phyloP scores from a whole-genome alignment of 1,140 invertebrate genomes.

The Scaptomyza montana region DNA sequence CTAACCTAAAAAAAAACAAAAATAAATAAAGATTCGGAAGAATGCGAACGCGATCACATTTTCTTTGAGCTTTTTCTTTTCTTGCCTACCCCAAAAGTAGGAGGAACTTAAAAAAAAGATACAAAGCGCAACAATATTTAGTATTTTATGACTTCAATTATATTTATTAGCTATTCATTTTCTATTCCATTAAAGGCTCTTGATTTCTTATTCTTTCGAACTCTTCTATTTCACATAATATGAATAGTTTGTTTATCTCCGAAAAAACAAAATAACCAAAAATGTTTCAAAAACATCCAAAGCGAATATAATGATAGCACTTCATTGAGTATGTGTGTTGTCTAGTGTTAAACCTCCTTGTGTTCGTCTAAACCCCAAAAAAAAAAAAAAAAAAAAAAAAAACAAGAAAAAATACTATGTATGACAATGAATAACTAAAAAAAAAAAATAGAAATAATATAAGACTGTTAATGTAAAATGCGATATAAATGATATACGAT shows the following conservation, averaged over 20 bases:
- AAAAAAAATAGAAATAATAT: conserved; percentile 22
- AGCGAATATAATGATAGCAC: conserved; percentile 83
- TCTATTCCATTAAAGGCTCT: conserved; percentile 39
- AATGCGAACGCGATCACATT: conserved; percentile 47
- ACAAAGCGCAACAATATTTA: conserved; percentile 47
- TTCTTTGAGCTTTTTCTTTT: conserved; percentile 84
- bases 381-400: conserved; percentile 51
- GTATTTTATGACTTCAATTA: conserved; percentile 36
- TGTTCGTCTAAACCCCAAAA: conserved; percentile 88
- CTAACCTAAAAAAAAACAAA: conserved; percentile 30
- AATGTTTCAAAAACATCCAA: conserved; percentile 64
- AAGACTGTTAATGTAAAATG: conserved; percentile 1
- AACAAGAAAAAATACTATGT: conserved; percentile 42
- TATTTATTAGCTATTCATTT: conserved; percentile 28
- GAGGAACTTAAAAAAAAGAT: conserved; percentile 31
- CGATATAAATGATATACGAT: conserved; percentile 5
- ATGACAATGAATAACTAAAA: conserved; percentile 58
- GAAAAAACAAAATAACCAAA: conserved; percentile 27
- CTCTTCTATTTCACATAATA: conserved; percentile 43
- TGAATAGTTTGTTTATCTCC: conserved; percentile 24
- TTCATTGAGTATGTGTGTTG: conserved; percentile 87
- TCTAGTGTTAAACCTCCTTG: conserved; percentile 89
- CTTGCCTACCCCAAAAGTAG: conserved; percentile 65
- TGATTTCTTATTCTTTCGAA: conserved; percentile 53
- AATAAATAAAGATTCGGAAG: conserved; percentile 20